A percentile compares a stretch with the other conserved stretches of the same genome.
phyloP scores from a whole-genome alignment of 1,140 invertebrate genomes.

The Hermetia illucens region DNA sequence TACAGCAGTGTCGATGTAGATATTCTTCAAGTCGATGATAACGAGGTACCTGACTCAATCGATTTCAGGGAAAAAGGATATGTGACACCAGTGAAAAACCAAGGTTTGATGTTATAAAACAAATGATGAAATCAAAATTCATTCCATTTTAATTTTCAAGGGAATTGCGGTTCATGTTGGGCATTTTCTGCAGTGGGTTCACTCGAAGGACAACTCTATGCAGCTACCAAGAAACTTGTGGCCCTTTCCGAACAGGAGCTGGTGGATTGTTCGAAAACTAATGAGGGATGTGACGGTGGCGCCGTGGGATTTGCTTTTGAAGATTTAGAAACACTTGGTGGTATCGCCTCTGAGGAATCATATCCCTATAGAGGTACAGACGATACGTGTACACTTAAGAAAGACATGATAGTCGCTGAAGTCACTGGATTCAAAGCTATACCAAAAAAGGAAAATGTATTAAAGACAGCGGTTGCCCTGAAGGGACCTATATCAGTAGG shows the following conservation, averaged over 20 bases:
- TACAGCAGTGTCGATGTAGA: no score
- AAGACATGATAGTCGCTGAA: conserved; percentile 46
- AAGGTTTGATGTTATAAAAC: no score
- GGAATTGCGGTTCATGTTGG: no score
- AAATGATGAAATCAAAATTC: no score
- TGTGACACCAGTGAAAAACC: no score
- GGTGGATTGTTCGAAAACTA: conserved; percentile 19
- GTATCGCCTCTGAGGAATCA: conserved; percentile 75
- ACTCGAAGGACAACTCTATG: conserved; percentile 52
- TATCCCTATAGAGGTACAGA: conserved; percentile 70
- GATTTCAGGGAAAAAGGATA: no score
- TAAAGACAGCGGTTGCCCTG: conserved; percentile 65
- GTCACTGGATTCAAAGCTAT: no score
- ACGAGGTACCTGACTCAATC: no score
- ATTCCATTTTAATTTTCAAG: no score
- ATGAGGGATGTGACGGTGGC: conserved; percentile 47
- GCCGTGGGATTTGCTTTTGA: conserved; percentile 40
- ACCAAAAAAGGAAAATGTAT: no score
- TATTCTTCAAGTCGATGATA: no score
- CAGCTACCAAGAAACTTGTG: conserved; percentile 23
- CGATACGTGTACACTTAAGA: conserved; percentile 52
- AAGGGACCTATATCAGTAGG: conserved; percentile 72
- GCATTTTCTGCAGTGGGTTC: conserved; percentile 31
- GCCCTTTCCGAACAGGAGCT: not conserved
- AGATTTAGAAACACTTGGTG: conserved; percentile 38